phyloP scores from a whole-genome alignment of 2,888 invertebrate genomes.

The Poecilobothrus nobilitatus region DNA sequence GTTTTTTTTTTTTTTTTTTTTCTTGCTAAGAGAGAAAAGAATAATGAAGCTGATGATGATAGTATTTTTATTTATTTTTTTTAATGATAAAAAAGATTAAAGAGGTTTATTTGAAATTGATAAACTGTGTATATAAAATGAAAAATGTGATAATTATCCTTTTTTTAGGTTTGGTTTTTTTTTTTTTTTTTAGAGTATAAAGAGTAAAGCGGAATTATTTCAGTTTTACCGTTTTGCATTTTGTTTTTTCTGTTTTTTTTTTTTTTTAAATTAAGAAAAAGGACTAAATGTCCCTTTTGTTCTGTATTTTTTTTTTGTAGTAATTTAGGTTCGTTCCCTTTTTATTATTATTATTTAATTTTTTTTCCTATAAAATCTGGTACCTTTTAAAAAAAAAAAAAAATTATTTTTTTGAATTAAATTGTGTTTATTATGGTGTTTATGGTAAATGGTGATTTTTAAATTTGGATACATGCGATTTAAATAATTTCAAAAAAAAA shows the following conservation, averaged over 20 bases:
- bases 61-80: background rate
- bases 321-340: background rate
- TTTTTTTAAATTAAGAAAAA: background rate
- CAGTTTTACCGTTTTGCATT: too few species aligned
- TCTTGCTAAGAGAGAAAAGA: background rate
- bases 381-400: too few species aligned
- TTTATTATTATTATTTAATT: too few species aligned
- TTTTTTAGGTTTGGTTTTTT: background rate
- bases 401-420: too few species aligned
- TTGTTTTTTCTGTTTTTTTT: background rate
- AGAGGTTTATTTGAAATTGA: background rate
- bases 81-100: background rate
- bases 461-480: too few species aligned
- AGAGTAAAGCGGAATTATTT: too few species aligned
- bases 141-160: constrained; percentile 4
- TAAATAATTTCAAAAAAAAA: too few species aligned
- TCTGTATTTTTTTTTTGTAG: background rate
- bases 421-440: too few species aligned
- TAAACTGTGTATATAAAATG: background rate
- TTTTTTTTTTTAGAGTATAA: too few species aligned
- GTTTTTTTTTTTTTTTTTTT: background rate
- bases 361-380: too few species aligned
- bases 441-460: too few species aligned
- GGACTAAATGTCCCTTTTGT: background rate
- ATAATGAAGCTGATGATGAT: background rate